Evolutionary conservation across 2,797 vertebrate genomes (phyloP), one percentile per base, ranked within the genome.

Genomic region (Argyrosomus regius): DNA sequence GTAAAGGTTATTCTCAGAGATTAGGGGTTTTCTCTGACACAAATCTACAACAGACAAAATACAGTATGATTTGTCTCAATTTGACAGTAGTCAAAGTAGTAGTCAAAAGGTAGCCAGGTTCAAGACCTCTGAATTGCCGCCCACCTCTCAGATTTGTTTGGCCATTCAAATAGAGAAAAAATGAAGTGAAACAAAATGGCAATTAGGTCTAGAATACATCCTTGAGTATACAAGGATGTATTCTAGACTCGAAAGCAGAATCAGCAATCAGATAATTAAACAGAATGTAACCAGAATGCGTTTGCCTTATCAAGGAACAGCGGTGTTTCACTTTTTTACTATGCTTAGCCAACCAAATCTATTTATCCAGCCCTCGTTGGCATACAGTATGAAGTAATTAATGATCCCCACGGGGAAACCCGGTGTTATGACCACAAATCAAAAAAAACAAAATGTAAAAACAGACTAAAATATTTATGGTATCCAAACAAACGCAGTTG

Each of bases 251-350:
- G 45, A 54, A 72, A 72, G 12, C n/a, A 60, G 9, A 68, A 57
- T 52, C 41, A 52, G 13, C 5, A 28, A 31, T 63, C n/a, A 35
- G 28, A 49, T 63, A 13, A 18, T 80, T 52, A n/a, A 28, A 71
- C 22, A 45, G 9, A 56, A 48, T 50, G 46, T 59, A 60, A 82
- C 3, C 22, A 41, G 13, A 56, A 66, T 43, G 6, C 5, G 8
- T 26, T 6, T 11, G 54, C 20, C 63, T 3, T 59, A 31, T 59
- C 9, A 49, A 45, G 16, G 14, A 48, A 41, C 9, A 17, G 28
- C 12, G 14, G 18, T 6, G 10, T 22, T 24, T 62, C 24, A 62
- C 6, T 46, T 8, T 41, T 58, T 53, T 63, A 18, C 22, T 14
- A 45, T 22, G 18, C 39, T 41, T 28, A 9, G 28, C 24, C 7